Evolutionary conservation across 2,797 vertebrate genomes (phyloP).

Genomic region (Agapornis canus): DNA sequence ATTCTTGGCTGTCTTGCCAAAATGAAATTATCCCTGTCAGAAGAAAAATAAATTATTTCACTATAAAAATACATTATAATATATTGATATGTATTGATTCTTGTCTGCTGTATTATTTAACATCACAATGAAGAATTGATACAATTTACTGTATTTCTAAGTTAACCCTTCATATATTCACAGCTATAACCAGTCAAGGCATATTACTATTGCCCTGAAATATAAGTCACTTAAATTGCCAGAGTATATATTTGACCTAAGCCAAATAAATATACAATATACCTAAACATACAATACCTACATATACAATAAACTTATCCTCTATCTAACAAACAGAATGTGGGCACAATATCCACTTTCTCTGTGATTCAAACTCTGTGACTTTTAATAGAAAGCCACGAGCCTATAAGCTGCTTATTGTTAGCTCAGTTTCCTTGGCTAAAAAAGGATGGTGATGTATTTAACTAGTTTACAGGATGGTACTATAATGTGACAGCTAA

Average conservation of each 20-base stretch:
- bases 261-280: neutral
- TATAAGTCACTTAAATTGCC: neutral
- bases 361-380: neutral
- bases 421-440: neutral
- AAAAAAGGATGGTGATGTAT: rapidly evolving
- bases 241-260: neutral
- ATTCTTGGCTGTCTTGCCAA: neutral
- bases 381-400: neutral
- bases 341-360: neutral
- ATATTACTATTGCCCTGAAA: neutral
- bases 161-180: neutral
- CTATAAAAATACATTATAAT: conserved; percentile 16
- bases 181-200: neutral
- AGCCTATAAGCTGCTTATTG: neutral
- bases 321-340: neutral
- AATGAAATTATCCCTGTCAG: conserved; percentile 20
- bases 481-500: neutral
- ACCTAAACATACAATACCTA: neutral
- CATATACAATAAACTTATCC: neutral
- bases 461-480: neutral
- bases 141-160: neutral
- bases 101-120: conserved; percentile 9
- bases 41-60: conserved; percentile 39
- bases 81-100: conserved; percentile 47
- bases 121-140: neutral